Conservation (phyloP, 2,113 vertebrate species). For the Dryoscopus gambensis region DNA sequence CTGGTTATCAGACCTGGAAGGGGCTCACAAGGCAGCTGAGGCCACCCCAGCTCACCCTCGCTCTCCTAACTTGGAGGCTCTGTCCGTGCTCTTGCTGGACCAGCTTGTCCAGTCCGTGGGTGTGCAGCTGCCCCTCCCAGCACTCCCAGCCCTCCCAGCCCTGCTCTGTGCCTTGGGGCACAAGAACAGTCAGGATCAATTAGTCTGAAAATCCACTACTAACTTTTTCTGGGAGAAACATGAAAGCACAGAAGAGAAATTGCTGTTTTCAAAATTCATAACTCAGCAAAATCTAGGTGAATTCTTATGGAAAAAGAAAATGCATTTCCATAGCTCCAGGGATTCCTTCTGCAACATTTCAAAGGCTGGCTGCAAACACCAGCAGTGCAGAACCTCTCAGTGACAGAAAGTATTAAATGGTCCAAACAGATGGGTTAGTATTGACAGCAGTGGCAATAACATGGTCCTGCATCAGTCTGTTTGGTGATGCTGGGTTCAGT, state of each 20-base stretch:
- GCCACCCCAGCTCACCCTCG: neutral
- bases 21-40: neutral
- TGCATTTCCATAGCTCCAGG: slow-evolving; percentile 5
- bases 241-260: neutral
- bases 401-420: neutral
- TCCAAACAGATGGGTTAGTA: neutral
- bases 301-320: neutral
- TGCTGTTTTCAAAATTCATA: neutral
- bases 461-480: neutral
- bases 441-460: neutral
- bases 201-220: neutral
- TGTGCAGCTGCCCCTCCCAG: neutral
- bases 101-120: fast-evolving
- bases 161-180: neutral
- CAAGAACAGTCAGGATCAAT: neutral
- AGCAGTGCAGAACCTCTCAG: neutral
- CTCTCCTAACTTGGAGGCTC: neutral
- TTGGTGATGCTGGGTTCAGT: neutral
- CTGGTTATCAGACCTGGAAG: neutral
- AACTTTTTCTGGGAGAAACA: neutral
- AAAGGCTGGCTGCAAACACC: neutral
- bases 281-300: neutral
- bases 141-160: neutral
- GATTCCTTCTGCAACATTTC: neutral
- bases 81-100: fast-evolving